Conservation (phyloP, 2,888 invertebrate genomes). For the Pyrrhia umbra region DNA sequence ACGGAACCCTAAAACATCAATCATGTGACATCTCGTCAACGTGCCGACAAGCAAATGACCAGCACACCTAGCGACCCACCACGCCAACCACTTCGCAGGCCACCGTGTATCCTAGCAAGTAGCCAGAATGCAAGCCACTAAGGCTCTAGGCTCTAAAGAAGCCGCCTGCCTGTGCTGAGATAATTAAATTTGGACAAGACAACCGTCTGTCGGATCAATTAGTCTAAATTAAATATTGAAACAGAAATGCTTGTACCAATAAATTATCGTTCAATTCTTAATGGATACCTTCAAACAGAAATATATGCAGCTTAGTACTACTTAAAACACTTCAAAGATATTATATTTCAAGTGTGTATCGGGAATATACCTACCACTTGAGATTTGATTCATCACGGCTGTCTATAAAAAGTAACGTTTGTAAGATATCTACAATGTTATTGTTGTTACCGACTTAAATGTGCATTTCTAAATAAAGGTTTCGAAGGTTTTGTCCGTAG, state of each 20-base stretch:
- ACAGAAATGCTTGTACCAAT: constrained; percentile 17
- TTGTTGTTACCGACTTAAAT: constrained; percentile 14
- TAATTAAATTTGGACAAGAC: no score
- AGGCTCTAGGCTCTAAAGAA: no score
- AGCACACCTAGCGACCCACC: no score
- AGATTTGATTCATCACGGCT: constrained; percentile 35
- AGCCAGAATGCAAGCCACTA: no score
- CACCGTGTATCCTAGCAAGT: no score
- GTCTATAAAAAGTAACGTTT: constrained; percentile 34
- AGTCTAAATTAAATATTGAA: neutral
- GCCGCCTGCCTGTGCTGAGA: no score
- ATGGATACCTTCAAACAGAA: constrained; percentile 47
- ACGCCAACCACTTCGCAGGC: no score
- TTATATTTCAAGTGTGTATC: constrained; percentile 29
- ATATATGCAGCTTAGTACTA: constrained; percentile 40
- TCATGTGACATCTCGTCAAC: no score
- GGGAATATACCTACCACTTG: constrained; percentile 16
- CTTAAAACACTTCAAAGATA: constrained; percentile 36
- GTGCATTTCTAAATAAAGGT: no score
- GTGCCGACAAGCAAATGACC: no score
- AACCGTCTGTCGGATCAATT: neutral
- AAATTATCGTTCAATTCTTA: constrained; percentile 54
- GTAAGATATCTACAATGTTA: neutral
- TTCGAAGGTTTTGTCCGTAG: no score
- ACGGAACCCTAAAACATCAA: no score